Evolutionary conservation across 2,113 vertebrate genomes (phyloP).

Genomic region (Promerops cafer): DNA sequence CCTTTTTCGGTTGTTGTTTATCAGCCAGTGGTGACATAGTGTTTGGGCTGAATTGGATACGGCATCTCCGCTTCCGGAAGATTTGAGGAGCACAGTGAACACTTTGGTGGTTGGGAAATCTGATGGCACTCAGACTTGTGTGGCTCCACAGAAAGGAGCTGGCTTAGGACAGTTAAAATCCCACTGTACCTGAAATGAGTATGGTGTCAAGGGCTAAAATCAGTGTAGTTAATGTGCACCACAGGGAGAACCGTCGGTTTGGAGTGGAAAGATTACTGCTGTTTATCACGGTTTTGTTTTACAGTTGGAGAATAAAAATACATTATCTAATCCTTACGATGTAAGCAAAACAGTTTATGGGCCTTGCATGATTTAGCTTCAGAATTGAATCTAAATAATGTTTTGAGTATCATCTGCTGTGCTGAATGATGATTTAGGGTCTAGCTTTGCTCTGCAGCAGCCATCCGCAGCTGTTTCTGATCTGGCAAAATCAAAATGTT

Average conservation of each 20-base stretch:
- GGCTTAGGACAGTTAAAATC: conserved; percentile 48
- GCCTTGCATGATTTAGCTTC: conserved; percentile 73
- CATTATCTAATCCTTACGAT: conserved; percentile 52
- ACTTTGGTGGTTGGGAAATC: conserved; percentile 34
- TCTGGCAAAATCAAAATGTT: conserved; percentile 59
- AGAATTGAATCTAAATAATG: conserved; percentile 48
- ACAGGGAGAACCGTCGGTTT: not conserved
- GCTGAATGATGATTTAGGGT: conserved; percentile 57
- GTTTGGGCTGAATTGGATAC: conserved; percentile 68
- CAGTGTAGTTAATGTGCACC: conserved; percentile 34
- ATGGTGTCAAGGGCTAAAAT: conserved; percentile 72
- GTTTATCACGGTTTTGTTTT: conserved; percentile 31
- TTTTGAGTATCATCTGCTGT: conserved; percentile 65
- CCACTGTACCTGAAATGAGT: conserved; percentile 37
- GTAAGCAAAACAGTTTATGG: conserved; percentile 59
- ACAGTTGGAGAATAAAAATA: conserved; percentile 46
- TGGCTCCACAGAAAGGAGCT: conserved; percentile 31
- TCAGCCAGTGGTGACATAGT: conserved; percentile 37
- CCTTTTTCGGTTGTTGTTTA: conserved; percentile 43
- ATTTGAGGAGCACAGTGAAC: conserved; percentile 57
- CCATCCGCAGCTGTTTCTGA: conserved; percentile 42
- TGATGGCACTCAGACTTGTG: conserved; percentile 49
- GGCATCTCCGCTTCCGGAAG: conserved; percentile 37
- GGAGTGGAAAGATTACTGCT: conserved; percentile 3
- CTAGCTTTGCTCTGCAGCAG: conserved; percentile 57